Evolutionary conservation across 2,888 invertebrate species (phyloP).

Genomic region (Habrosyne pyritoides): DNA sequence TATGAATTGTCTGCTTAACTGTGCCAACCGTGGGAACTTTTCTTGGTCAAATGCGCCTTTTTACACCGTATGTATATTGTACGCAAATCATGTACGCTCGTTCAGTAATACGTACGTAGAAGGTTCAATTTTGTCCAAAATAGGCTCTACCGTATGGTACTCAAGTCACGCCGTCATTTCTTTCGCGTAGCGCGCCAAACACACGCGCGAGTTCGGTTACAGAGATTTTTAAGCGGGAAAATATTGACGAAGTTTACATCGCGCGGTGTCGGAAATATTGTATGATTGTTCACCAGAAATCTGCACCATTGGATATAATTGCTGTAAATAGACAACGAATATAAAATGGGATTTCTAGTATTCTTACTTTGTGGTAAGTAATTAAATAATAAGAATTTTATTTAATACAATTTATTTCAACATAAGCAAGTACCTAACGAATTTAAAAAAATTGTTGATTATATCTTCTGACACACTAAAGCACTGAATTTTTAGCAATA

Average conservation of each 20-base stretch:
- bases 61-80: constrained; percentile 23
- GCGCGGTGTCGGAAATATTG: not conserved
- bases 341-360: constrained; percentile 62
- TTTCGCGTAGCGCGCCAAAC: constrained; percentile 67
- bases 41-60: constrained; percentile 35
- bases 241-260: constrained; percentile 24
- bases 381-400: not conserved
- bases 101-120: constrained; percentile 25
- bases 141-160: constrained; percentile 30
- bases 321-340: constrained; percentile 37
- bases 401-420: not conserved
- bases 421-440: not conserved
- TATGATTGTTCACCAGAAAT: constrained; percentile 48
- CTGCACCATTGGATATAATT: constrained; percentile 28
- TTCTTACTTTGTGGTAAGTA: constrained; percentile 71
- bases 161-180: constrained; percentile 52
- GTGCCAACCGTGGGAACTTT: constrained; percentile 51
- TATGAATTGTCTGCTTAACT: constrained; percentile 57
- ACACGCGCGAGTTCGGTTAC: constrained; percentile 60
- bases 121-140: constrained; percentile 32
- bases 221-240: constrained; percentile 45
- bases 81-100: constrained; percentile 24
- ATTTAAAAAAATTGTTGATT: not conserved
- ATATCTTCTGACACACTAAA: too few relatives aligned
- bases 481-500: too few relatives aligned